These are phyloP conservation scores for Trissonchulus sp. DNA, from an alignment of 2,888 invertebrate genomes.

Conservation along the genomic window DNA sequence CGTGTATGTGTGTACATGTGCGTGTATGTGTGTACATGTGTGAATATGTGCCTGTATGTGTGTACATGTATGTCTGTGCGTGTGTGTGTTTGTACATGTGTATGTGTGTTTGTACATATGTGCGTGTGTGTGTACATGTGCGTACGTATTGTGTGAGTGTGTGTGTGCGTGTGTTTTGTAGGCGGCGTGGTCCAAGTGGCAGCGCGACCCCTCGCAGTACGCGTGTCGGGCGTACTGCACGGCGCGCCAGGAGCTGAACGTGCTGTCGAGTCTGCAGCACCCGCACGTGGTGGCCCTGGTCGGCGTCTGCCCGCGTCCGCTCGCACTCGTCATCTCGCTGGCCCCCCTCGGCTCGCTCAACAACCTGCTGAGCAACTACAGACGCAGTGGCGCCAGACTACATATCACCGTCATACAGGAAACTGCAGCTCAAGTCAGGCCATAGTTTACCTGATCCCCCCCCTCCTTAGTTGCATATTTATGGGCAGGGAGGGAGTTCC, in stretches of 20 bases:
- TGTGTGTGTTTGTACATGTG: no score
- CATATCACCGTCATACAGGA: conserved; percentile 74
- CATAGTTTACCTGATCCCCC: no score
- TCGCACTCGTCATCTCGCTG: conserved; percentile 77
- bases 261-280: conserved; percentile 75
- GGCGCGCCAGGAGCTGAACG: conserved; percentile 84
- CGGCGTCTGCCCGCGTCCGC: conserved; percentile 79
- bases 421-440: conserved; percentile 69
- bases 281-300: conserved; percentile 84
- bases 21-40: no score
- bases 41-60: no score
- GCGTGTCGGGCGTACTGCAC: conserved; percentile 94
- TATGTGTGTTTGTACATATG: no score
- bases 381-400: conserved; percentile 73
- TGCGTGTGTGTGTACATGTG: no score
- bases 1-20: no score
- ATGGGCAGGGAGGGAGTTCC: neutral
- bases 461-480: no score
- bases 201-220: conserved; percentile 79
- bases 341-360: conserved; percentile 89
- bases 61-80: no score
- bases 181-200: conserved; percentile 81
- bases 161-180: conserved; percentile 48
- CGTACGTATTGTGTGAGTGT: no score
- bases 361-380: conserved; percentile 72